A percentile compares a stretch with the other conserved stretches of the same genome.
Evolutionary conservation across 2,113 vertebrate species (phyloP).

Genomic region (Aviceda subcristata): DNA sequence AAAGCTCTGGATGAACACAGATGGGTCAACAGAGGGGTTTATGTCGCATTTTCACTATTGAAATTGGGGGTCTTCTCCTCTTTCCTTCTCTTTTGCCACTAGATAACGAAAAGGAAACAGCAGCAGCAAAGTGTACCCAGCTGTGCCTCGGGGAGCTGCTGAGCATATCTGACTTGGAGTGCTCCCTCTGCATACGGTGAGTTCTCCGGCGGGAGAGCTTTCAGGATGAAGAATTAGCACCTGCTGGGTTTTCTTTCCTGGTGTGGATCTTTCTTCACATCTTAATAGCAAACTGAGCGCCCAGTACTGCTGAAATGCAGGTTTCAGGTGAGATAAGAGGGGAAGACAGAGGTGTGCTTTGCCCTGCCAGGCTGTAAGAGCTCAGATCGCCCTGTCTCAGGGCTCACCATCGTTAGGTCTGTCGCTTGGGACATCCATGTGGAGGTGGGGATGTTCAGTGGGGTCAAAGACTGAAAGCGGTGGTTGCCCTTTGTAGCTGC

Average conservation of each 20-base stretch:
- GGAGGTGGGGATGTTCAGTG: background rate
- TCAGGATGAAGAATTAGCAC: background rate
- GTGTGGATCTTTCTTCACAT: background rate
- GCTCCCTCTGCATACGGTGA: slow-evolving; percentile 90
- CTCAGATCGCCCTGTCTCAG: background rate
- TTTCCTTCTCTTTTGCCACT: background rate
- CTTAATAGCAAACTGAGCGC: background rate
- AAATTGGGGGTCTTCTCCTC: background rate
- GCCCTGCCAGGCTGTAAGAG: background rate
- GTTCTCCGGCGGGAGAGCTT: background rate
- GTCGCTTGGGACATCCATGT: accelerated
- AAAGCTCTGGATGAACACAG: background rate
- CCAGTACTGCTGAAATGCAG: background rate
- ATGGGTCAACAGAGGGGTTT: background rate
- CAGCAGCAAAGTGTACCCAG: background rate
- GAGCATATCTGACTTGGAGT: slow-evolving; percentile 84
- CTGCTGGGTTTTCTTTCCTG: background rate
- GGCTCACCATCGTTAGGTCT: background rate
- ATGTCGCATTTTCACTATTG: background rate
- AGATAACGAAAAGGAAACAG: background rate
- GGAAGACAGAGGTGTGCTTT: background rate
- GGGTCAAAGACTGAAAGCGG: background rate
- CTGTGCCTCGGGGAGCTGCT: slow-evolving; percentile 47
- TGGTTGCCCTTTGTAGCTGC: background rate
- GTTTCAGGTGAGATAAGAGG: background rate